Evolutionary conservation across 2,888 invertebrate species (phyloP).

Genomic region (Odontocerum albicorne): DNA sequence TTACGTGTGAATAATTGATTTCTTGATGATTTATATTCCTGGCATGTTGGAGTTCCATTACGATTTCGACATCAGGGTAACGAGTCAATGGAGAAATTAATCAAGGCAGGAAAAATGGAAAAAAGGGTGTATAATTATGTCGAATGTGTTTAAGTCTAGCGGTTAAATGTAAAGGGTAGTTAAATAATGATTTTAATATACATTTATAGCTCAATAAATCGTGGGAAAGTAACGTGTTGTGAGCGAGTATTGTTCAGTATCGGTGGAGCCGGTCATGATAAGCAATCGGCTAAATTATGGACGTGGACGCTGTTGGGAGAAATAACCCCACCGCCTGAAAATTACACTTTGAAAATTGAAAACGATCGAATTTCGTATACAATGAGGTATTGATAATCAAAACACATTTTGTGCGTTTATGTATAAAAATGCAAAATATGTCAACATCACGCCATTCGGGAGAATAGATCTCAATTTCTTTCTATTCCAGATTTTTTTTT

Average conservation of each 20-base stretch:
- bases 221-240: slow-evolving; percentile 30
- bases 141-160: slow-evolving; percentile 2
- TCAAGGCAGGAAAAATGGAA: slow-evolving; percentile 13
- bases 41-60: slow-evolving; percentile 9
- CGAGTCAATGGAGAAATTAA: slow-evolving; percentile 17
- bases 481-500: too few relatives aligned
- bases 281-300: slow-evolving; percentile 3
- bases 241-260: slow-evolving; percentile 9
- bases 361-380: too few relatives aligned
- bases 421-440: too few relatives aligned
- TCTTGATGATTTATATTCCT: slow-evolving; percentile 6
- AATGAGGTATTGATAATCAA: too few relatives aligned
- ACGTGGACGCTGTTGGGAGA: too few relatives aligned
- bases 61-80: slow-evolving; percentile 8
- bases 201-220: slow-evolving; percentile 28
- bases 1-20: slow-evolving; percentile 1
- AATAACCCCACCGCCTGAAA: too few relatives aligned
- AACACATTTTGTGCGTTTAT: too few relatives aligned
- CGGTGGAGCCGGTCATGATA: slow-evolving; percentile 4
- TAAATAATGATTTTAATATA: slow-evolving; percentile 24
- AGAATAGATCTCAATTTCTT: too few relatives aligned
- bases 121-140: slow-evolving; percentile 4
- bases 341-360: too few relatives aligned
- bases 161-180: slow-evolving; percentile 8
- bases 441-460: too few relatives aligned